Base-by-base conservation (phyloP, 2,888 invertebrate genomes). In the Perithous albicinctus region DNA sequence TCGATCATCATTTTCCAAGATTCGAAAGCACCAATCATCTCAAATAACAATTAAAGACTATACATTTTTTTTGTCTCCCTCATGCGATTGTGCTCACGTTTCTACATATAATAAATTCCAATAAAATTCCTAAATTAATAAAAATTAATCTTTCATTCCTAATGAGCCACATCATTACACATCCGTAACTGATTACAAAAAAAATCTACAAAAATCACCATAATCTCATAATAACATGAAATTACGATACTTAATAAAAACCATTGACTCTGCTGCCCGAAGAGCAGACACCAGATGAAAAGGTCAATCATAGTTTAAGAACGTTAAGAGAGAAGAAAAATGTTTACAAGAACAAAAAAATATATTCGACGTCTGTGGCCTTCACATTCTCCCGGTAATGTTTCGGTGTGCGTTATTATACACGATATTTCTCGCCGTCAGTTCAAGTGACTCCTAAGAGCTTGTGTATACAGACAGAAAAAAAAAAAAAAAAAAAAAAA, bases 371-470 rank as follows among this genome's bases (percentile, higher is more conserved):
- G 48, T 8, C 48, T 48, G 20, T 20, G 54, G 26, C 29, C n/a
- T 0, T 29, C 29, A n/a, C 26, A n/a, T 29, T 15, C 6, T 7
- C 32, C 2, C 4, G 1, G n/a, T 2, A n/a, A 32, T 7, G 56
- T 32, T 8, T 32, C 59, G n/a, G 26, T 41, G n/a, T 26, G 8
- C n/a, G 35, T 7, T 73, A 51, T 66, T 48, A n/a, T n/a, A n/a
- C n/a, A n/a, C n/a, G n/a, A n/a, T 41, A 32, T 54, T 41, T 61
- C 35, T 66, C 32, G 48, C 26, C 48, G 59, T 48, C 38, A 38
- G 54, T 38, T 63, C 32, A 70, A 63, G 54, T 70, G 54, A 64
- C 46, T 43, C 63, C 54, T 5, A 74, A 59, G 61, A 64, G 46
- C 64, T 35, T 69, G 56, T 46, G 51, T 59, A 46, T 3, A 46